A percentile compares a stretch with the other conserved stretches of the same genome.
Conservation (phyloP, 2,113 vertebrate genomes). For the Rhynchomys soricoides region DNA sequence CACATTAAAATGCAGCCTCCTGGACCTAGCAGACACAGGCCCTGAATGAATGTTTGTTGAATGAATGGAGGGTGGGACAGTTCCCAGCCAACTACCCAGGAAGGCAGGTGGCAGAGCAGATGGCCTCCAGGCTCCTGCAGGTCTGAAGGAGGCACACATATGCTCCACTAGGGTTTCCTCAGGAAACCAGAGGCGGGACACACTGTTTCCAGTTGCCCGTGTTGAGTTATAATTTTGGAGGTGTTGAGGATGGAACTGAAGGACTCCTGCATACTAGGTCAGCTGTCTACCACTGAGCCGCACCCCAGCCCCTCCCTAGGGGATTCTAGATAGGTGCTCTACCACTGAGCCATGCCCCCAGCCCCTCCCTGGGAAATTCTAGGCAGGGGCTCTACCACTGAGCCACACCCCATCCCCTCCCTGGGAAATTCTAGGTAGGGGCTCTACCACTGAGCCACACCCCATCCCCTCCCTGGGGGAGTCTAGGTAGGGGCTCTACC, state of each 20-base stretch:
- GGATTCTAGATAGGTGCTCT: neutral
- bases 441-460: neutral
- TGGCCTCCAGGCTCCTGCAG: neutral
- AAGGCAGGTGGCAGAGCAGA: conserved; percentile 63
- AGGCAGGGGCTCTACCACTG: neutral
- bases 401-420: neutral
- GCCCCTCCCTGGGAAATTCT: neutral
- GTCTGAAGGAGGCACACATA: neutral
- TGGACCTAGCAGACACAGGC: neutral
- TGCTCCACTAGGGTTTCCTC: fast-evolving
- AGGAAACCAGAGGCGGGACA: neutral
- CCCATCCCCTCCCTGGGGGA: neutral
- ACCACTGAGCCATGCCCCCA: neutral
- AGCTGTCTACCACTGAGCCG: neutral
- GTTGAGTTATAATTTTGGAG: neutral
- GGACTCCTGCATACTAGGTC: neutral
- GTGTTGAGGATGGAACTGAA: neutral
- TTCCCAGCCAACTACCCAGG: neutral
- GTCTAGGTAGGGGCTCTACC: neutral
- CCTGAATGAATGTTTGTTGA: neutral
- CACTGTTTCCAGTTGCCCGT: neutral
- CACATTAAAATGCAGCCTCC: neutral
- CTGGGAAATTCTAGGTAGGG: neutral
- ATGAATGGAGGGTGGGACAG: neutral
- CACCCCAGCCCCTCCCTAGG: neutral